phyloP scores from a whole-genome alignment of 2,113 vertebrate genomes.

The Mionectes macconnelli region DNA sequence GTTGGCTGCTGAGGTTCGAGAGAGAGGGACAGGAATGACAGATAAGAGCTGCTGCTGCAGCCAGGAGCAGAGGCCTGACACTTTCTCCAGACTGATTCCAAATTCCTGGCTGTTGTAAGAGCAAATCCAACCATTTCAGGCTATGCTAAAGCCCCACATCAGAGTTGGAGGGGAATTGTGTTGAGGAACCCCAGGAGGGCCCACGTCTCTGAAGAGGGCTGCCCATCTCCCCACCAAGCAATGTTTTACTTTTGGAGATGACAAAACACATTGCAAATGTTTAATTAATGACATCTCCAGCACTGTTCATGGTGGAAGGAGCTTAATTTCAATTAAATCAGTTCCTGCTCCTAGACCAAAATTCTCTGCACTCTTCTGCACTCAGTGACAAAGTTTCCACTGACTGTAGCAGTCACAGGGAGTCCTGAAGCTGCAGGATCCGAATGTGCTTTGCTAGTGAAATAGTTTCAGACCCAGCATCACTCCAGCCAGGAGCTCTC shows the following conservation, averaged over 20 bases:
- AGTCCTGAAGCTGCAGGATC: background rate
- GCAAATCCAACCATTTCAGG: background rate
- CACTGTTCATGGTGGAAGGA: background rate
- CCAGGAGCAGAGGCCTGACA: background rate
- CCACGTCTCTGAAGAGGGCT: background rate
- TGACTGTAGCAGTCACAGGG: background rate
- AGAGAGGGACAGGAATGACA: background rate
- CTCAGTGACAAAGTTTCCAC: background rate
- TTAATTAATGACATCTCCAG: background rate
- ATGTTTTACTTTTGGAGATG: background rate
- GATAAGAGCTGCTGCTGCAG: background rate
- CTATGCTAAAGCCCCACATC: background rate
- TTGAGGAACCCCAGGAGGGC: background rate
- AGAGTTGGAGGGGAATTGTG: background rate
- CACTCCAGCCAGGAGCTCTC: background rate
- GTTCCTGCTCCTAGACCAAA: background rate
- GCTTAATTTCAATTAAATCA: background rate
- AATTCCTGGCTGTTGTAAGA: background rate
- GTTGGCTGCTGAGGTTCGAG: background rate
- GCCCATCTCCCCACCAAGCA: background rate
- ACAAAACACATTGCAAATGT: background rate
- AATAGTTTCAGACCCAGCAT: background rate
- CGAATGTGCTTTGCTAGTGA: background rate
- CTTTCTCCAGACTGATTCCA: background rate
- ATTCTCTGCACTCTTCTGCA: background rate